phyloP scores from a whole-genome alignment of 2,888 invertebrate species.

The Nomada goodeniana region DNA sequence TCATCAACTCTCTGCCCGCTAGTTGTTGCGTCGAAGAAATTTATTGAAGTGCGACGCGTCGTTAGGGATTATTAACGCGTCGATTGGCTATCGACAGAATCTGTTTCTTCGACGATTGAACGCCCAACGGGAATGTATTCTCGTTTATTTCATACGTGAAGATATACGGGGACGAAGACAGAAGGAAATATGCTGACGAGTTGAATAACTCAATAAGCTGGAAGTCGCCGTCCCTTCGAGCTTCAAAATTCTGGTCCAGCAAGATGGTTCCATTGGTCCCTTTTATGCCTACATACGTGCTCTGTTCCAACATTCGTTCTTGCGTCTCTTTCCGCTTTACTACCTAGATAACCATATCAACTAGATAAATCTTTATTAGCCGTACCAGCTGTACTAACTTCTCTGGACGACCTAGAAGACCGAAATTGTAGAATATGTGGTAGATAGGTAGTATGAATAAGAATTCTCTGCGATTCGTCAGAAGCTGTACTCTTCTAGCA shows the following conservation, averaged over 20 bases:
- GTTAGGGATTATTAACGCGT: neutral
- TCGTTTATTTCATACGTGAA: neutral
- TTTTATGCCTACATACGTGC: slow-evolving; percentile 16
- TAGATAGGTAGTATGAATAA: neutral
- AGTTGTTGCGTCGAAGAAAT: slow-evolving; percentile 14
- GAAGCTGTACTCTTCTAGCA: neutral
- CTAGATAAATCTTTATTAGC: slow-evolving; percentile 23
- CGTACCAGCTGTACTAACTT: slow-evolving; percentile 20
- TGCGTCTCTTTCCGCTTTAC: neutral
- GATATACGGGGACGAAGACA: neutral
- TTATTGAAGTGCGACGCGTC: neutral
- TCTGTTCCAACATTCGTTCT: slow-evolving; percentile 7
- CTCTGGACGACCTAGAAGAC: neutral
- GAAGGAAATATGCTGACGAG: slow-evolving; percentile 11
- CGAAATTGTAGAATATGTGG: neutral
- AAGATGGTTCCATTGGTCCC: slow-evolving; percentile 2
- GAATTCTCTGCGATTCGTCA: neutral
- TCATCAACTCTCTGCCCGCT: slow-evolving; percentile 1
- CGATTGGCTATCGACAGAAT: neutral
- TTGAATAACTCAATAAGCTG: slow-evolving; percentile 21
- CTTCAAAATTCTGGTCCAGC: slow-evolving; percentile 7
- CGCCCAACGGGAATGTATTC: neutral
- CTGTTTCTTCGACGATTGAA: neutral
- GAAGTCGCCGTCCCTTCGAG: neutral
- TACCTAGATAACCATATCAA: slow-evolving; percentile 13